phyloP scores from a whole-genome alignment of 2,888 invertebrate genomes.

The Papilio elwesi region DNA sequence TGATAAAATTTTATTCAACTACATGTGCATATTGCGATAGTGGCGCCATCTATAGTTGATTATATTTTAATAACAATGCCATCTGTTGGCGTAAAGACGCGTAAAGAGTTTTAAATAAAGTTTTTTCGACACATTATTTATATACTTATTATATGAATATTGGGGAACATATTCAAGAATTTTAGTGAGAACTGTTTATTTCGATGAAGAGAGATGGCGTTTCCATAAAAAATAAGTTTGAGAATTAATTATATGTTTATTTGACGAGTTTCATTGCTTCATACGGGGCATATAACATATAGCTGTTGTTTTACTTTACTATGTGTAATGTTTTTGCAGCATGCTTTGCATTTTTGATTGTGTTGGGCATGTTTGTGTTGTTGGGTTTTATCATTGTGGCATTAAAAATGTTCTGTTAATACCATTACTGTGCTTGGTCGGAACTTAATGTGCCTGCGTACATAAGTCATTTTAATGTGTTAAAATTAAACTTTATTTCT shows the following conservation, averaged over 20 bases:
- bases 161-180: neutral
- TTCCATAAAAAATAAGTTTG: conserved; percentile 1
- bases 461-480: neutral
- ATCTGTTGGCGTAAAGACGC: neutral
- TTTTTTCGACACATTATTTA: neutral
- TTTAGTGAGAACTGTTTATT: neutral
- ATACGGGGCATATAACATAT: neutral
- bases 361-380: conserved; percentile 49
- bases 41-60: neutral
- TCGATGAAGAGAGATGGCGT: neutral
- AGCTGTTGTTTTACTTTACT: neutral
- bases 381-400: conserved; percentile 44
- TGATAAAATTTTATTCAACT: too few species aligned
- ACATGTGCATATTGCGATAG: neutral
- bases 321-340: conserved; percentile 37
- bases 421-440: conserved; percentile 20
- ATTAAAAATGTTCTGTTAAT: conserved; percentile 38
- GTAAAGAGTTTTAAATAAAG: neutral
- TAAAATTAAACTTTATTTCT: neutral
- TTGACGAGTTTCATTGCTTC: neutral
- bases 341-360: conserved; percentile 50
- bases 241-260: neutral
- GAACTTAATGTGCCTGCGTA: conserved; percentile 17
- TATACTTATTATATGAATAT: too few species aligned
- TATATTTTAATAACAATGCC: neutral